phyloP scores from a whole-genome alignment of 2,888 invertebrate species.

The Zygogramma bicolorata region DNA sequence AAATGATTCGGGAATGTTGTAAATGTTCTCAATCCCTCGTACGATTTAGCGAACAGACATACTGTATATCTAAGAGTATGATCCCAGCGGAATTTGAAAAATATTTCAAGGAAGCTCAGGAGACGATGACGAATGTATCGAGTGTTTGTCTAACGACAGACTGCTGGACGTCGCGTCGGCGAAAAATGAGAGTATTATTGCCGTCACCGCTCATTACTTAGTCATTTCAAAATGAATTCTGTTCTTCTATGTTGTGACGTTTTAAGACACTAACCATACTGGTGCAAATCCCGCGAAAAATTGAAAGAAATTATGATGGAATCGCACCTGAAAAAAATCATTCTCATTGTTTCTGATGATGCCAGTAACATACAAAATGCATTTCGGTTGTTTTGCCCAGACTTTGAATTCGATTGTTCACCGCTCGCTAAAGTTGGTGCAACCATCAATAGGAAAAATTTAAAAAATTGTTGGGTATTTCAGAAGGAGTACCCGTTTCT shows the following conservation, averaged over 20 bases:
- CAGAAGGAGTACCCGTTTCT: no score
- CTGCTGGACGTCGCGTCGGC: slow-evolving; percentile 35
- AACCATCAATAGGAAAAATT: slow-evolving; percentile 12
- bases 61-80: slow-evolving; percentile 25
- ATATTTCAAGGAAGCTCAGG: neutral
- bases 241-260: slow-evolving; percentile 17
- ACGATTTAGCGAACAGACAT: slow-evolving; percentile 24
- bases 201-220: slow-evolving; percentile 32
- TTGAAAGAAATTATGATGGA: neutral
- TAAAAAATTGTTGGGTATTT: slow-evolving; percentile 24
- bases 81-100: slow-evolving; percentile 29
- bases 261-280: slow-evolving; percentile 14
- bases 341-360: slow-evolving; percentile 34
- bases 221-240: slow-evolving; percentile 18
- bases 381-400: slow-evolving; percentile 27
- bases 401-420: slow-evolving; percentile 22
- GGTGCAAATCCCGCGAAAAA: slow-evolving; percentile 15
- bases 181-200: slow-evolving; percentile 23
- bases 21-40: slow-evolving; percentile 26
- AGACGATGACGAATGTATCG: neutral
- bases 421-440: neutral
- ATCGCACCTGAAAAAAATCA: slow-evolving; percentile 22
- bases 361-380: slow-evolving; percentile 32
- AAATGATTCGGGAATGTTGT: slow-evolving; percentile 32
- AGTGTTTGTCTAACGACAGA: slow-evolving; percentile 37